Evolutionary conservation across 2,797 vertebrate genomes (phyloP), one percentile per base, ranked within the genome.

Genomic region (Danio albolineatus): DNA sequence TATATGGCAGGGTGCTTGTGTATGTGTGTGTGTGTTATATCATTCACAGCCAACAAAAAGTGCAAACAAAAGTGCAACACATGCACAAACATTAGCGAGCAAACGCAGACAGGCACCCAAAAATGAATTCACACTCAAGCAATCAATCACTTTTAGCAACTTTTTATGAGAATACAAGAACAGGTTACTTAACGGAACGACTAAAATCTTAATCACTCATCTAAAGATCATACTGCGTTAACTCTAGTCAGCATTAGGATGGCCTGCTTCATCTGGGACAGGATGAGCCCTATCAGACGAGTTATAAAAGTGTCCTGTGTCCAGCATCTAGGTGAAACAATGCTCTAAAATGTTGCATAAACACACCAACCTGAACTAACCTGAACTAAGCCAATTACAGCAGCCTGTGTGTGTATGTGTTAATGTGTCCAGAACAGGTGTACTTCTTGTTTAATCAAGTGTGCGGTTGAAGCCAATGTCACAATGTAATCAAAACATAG

Each of bases 31-130:
- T 82, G 78, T 73, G 48, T 64, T 77, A 21, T 74, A 82, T 77
- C 72, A 76, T 76, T 81, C 65, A 60, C 61, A 75, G 82, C 83
- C 80, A 85, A 81, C 81, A 83, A 82, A 86, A 81, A 28, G 28
- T 39, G 78, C 77, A 83, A 80, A 82, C 82, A 85, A 21, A 80
- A 64, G 74, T 76, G 64, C 56, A 17, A 60, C 80, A 78, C 56
- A 81, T 64, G 69, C 66, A 73, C 75, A 83, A 79, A 71, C 48
- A 76, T 43, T 39, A 39, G 59, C 66, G 59, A 21, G 76, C 57
- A 86, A 79, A 85, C 77, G 83, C 72, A 76, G 4, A 67, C 54
- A 82, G 65, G 6, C 71, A 12, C 44, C 46, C 44, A 46, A 46
- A 46, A 46, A 46, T 46, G 1, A 46, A 46, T 46, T 46, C 4